phyloP scores from a whole-genome alignment of 2,888 invertebrate genomes.

The Sycophila texana region DNA sequence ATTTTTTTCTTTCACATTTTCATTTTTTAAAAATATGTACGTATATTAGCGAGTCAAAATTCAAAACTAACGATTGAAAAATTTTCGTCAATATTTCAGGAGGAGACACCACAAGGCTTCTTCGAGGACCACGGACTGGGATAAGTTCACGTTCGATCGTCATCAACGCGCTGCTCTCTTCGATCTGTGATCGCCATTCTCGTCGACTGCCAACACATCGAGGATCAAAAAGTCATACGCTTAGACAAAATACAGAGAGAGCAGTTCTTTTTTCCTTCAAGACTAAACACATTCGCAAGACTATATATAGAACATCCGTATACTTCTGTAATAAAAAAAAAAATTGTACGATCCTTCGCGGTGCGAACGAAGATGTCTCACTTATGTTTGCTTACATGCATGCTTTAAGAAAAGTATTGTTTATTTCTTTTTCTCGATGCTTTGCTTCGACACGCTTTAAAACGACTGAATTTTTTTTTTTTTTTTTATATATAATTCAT shows the following conservation, averaged over 20 bases:
- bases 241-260: constrained; percentile 13
- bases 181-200: constrained; percentile 30
- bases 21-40: background rate
- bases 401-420: too few relatives aligned
- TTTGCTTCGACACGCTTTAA: too few relatives aligned
- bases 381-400: constrained; percentile 2
- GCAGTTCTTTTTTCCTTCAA: constrained; percentile 1
- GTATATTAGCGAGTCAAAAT: background rate
- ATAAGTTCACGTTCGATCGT: constrained; percentile 60
- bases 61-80: constrained; percentile 22
- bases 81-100: constrained; percentile 85
- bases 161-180: constrained; percentile 8
- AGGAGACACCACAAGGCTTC: constrained; percentile 99
- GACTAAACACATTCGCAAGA: background rate
- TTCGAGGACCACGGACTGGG: constrained; percentile 98
- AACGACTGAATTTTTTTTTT: too few relatives aligned
- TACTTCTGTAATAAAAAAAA: background rate
- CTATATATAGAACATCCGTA: constrained; percentile 14
- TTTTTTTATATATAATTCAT: background rate
- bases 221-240: constrained; percentile 27
- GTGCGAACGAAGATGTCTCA: constrained; percentile 17
- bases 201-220: constrained; percentile 20
- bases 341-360: constrained; percentile 13
- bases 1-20: background rate
- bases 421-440: too few relatives aligned